Evolutionary conservation across 2,888 invertebrate genomes (phyloP), one percentile per base, ranked within the genome.

Genomic region (Eristalis intricaria): DNA sequence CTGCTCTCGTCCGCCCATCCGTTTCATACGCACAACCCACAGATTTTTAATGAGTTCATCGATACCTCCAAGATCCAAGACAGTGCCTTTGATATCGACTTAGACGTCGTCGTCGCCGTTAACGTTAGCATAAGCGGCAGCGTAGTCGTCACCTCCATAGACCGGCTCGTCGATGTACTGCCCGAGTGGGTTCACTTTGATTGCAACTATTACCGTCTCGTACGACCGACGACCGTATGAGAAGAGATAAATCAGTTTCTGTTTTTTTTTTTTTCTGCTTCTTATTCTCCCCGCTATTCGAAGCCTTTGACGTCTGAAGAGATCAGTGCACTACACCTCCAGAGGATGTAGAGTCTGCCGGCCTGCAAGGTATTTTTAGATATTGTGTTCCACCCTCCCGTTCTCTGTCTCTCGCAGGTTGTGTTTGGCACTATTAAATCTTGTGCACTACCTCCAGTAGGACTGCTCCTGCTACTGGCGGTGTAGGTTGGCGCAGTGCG

Each of bases 281-380:
- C 69, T 77, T 23, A 43, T 22, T 64, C 69, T 60, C 63, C 15
- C 23, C 23, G 13, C 11, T 26, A 50, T 56, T 22, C 38, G 58
- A 23, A 43, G 19, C 61, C 71, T 75, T 78, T 74, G 81, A 70
- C 73, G 85, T 81, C 81, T 86, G 70, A 23, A 26, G 78, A 78
- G 82, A 82, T 86, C 82, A 86, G 82, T 86, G 82, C 73, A 77
- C 82, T 75, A 82, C 82, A 86, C 82, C 86, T 86, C 77, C 80
- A 76, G 68, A 80, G 74, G 68, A 74, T 74, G 50, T 60, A 61
- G 29, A 64, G 76, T 65, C 68, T 78, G 70, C 43, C 60, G 68
- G 43, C 38, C 74, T 71, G 66, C 22, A 69, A 87, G 84, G 83
- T 87, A 87, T 87, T 87, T 87, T 87, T 80, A 87, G 87, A 83